A percentile compares a stretch with the other conserved stretches of the same genome.
These are phyloP conservation scores for Passer montanus DNA, from an alignment of 2,113 vertebrate species.

Conservation along the genomic window DNA sequence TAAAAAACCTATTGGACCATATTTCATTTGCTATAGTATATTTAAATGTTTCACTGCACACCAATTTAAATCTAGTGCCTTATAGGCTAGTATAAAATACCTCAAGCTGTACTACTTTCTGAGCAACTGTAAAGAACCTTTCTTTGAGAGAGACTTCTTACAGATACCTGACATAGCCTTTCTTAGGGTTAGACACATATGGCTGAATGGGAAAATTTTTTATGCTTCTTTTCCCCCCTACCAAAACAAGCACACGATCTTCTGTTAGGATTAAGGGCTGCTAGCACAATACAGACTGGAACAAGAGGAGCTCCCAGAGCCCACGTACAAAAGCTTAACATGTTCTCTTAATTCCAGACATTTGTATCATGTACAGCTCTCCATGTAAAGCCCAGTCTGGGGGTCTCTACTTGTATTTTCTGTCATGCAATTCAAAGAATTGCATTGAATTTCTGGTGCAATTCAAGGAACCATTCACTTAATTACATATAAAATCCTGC, in stretches of 20 bases:
- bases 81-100: slow-evolving; percentile 17
- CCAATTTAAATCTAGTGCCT: slow-evolving; percentile 48
- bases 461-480: not conserved
- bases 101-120: slow-evolving; percentile 47
- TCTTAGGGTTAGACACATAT: not conserved
- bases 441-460: not conserved
- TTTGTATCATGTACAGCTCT: not conserved
- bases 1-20: slow-evolving; percentile 63
- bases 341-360: not conserved
- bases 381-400: not conserved
- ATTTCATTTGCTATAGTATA: slow-evolving; percentile 69
- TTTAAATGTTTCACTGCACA: slow-evolving; percentile 62
- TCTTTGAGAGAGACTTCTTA: slow-evolving; percentile 26
- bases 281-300: not conserved
- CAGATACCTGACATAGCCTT: not conserved
- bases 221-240: not conserved
- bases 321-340: not conserved
- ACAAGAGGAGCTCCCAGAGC: not conserved
- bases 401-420: not conserved
- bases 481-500: not conserved
- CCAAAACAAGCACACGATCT: not conserved
- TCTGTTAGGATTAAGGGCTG: not conserved
- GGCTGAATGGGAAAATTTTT: slow-evolving; percentile 2
- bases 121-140: slow-evolving; percentile 9
- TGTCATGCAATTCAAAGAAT: not conserved